These are phyloP conservation scores for Deilephila porcellus DNA, from an alignment of 2,888 invertebrate species.

Conservation along the genomic window DNA sequence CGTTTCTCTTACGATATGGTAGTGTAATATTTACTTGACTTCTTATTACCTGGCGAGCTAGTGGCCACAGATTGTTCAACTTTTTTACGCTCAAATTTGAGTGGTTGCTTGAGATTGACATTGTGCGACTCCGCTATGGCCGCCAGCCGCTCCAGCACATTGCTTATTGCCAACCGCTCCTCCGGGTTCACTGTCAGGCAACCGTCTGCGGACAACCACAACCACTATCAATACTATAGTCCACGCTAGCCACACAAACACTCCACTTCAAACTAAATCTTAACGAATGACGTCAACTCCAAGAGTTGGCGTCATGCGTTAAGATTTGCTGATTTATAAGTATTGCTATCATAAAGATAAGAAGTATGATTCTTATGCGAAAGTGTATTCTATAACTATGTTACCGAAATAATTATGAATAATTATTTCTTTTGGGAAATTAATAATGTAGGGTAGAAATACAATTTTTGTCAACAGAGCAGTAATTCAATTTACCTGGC, in stretches of 20 bases:
- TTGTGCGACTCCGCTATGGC: conserved; percentile 94
- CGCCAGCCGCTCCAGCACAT: conserved; percentile 93
- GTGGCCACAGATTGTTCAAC: conserved; percentile 86
- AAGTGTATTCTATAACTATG: background rate
- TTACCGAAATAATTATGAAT: background rate
- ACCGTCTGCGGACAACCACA: conserved; percentile 84
- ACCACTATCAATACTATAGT: too few relatives aligned
- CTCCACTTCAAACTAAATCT: background rate
- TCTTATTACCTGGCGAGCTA: conserved; percentile 86
- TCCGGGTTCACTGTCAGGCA: conserved; percentile 93
- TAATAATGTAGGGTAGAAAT: too few relatives aligned
- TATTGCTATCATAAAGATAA: background rate
- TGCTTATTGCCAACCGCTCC: conserved; percentile 91
- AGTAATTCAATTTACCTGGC: too few relatives aligned
- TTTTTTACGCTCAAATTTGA: conserved; percentile 88
- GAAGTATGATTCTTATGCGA: background rate
- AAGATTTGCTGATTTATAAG: background rate
- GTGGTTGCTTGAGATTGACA: conserved; percentile 92
- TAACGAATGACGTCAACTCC: background rate
- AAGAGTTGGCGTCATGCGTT: too few relatives aligned
- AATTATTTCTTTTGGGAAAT: too few relatives aligned
- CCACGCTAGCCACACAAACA: background rate
- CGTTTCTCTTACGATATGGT: conserved; percentile 80
- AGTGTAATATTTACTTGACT: conserved; percentile 86
- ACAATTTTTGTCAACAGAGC: too few relatives aligned